Evolutionary conservation across 2,113 vertebrate genomes (phyloP).

Genomic region (Ceyx melanurus): DNA sequence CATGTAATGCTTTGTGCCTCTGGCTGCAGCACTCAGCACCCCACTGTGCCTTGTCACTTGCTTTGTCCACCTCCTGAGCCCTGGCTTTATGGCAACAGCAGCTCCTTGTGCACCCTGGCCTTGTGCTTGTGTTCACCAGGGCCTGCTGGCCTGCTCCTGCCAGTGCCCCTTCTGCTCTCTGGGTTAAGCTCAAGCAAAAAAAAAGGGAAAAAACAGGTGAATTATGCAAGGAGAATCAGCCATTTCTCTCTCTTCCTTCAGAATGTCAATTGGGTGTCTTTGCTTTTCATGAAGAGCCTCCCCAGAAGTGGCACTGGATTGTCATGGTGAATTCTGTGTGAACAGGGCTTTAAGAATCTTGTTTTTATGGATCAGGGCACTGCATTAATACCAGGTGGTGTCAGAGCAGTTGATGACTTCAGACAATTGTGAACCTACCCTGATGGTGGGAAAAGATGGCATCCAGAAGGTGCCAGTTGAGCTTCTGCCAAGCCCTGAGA

Average conservation of each 20-base stretch:
- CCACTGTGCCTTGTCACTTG: background rate
- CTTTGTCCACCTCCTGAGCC: background rate
- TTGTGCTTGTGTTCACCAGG: background rate
- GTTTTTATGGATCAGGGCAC: background rate
- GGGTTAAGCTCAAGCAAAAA: background rate
- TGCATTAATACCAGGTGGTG: background rate
- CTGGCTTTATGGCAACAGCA: background rate
- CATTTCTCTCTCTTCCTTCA: background rate
- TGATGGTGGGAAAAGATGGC: background rate
- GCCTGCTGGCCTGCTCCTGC: background rate
- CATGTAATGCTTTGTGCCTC: constrained; percentile 25
- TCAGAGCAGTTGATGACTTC: background rate
- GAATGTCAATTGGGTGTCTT: background rate
- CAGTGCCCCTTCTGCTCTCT: background rate
- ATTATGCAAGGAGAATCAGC: background rate
- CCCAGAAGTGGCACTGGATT: background rate
- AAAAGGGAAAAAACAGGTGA: background rate
- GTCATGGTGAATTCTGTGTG: background rate
- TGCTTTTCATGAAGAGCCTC: background rate
- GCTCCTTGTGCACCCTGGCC: background rate
- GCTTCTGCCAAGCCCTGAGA: background rate
- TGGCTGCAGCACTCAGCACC: background rate
- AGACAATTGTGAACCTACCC: background rate
- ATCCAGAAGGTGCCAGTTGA: background rate
- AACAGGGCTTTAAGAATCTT: background rate